A percentile compares a stretch with the other conserved stretches of the same genome.
Evolutionary conservation across 2,113 vertebrate genomes (phyloP).

Genomic region (Motacilla tschutschensis): DNA sequence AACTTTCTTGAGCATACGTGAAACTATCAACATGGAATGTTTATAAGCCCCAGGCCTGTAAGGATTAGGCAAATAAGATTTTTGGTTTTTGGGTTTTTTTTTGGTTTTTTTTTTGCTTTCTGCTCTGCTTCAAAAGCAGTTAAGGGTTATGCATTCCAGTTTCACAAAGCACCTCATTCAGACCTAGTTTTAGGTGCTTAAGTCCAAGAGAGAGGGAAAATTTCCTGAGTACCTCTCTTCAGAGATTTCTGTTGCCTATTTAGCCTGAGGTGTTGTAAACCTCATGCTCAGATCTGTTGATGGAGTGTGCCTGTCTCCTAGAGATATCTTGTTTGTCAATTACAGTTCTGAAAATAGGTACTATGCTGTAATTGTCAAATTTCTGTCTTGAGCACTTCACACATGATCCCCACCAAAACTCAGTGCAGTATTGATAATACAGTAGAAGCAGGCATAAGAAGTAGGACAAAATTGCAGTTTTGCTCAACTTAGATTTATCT

Average conservation of each 20-base stretch:
- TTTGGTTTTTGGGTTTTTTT: too few relatives aligned
- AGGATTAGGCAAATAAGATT: not conserved
- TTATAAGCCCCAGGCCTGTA: conserved; percentile 13
- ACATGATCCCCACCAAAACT: not conserved
- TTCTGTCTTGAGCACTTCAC: not conserved
- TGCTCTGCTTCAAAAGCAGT: conserved; percentile 11
- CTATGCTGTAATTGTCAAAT: not conserved
- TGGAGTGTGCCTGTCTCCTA: not conserved
- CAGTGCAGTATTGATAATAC: not conserved
- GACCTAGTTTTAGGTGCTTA: not conserved
- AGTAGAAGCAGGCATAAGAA: not conserved
- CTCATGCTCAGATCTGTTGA: not conserved
- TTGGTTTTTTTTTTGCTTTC: not conserved
- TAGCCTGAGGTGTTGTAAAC: not conserved
- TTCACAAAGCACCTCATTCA: conserved; percentile 38
- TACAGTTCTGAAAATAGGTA: not conserved
- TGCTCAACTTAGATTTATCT: not conserved
- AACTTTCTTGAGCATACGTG: not conserved
- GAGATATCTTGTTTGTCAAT: not conserved
- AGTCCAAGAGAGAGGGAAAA: not conserved
- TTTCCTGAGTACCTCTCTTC: not conserved
- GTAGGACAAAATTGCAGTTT: not conserved
- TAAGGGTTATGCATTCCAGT: not conserved
- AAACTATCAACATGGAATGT: conserved; percentile 12
- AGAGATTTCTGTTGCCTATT: not conserved